Percentiles rank a stretch among this genome's conserved stretches.
These are phyloP conservation scores for Pelusios castaneus DNA, from an alignment of 2,113 vertebrate genomes.

Conservation along the genomic window DNA sequence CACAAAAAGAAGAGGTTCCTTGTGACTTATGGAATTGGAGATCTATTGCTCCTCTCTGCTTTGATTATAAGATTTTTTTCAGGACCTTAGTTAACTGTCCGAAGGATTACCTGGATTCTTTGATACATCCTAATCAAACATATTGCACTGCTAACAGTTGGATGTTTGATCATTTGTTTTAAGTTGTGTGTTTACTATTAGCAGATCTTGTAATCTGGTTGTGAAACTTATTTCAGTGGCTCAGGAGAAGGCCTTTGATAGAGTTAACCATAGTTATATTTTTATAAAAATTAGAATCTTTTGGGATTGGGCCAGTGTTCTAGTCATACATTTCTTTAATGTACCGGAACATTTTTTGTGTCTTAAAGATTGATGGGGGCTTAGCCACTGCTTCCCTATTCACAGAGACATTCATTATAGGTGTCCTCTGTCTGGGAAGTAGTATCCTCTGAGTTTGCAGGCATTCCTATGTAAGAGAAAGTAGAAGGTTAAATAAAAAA, in stretches of 20 bases:
- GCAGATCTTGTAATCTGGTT: not conserved
- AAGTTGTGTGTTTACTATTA: not conserved
- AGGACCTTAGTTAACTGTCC: not conserved
- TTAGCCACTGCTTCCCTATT: not conserved
- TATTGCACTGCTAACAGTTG: not conserved
- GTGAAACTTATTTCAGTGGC: not conserved
- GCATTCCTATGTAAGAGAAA: too few species aligned
- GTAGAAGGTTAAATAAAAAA: too few species aligned
- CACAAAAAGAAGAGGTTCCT: not conserved
- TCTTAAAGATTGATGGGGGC: not conserved
- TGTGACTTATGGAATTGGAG: not conserved
- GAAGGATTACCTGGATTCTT: not conserved
- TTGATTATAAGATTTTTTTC: not conserved
- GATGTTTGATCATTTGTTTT: not conserved
- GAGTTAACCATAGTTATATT: not conserved
- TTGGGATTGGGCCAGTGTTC: not conserved
- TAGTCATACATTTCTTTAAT: not conserved
- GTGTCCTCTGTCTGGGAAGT: not conserved
- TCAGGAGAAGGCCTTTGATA: not conserved
- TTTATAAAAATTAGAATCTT: not conserved
- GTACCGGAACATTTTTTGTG: not conserved
- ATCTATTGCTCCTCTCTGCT: not conserved
- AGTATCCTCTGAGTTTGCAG: not conserved
- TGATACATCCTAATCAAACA: not conserved
- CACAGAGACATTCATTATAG: not conserved